Evolutionary conservation across 2,113 vertebrate genomes (phyloP), one percentile per base, ranked within the genome.

Genomic region (Chaenogobius annularis): DNA sequence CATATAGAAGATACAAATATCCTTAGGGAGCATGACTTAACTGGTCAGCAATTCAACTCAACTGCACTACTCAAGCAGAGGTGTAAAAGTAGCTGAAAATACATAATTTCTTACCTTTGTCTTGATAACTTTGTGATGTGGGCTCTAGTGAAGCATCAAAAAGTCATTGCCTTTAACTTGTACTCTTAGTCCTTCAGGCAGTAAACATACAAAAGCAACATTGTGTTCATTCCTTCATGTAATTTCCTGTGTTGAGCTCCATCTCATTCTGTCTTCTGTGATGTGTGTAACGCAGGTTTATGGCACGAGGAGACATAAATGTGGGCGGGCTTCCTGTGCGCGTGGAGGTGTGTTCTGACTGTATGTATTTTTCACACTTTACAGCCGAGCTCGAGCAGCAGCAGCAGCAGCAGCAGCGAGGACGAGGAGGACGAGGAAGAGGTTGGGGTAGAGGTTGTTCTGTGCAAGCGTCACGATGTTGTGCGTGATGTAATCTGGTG

Each of bases 91-190:
- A 40, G 0, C 37, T 12, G 0, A 58, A 4, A 50, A 17, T 20
- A 15, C n/a, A 3, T 13, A 0, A 10, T 6, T 2, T 55, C 91
- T 92, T 82, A 94, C 92, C 91, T 90, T 90, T 90, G 46, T 74
- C 46, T 26, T 73, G 40, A 9, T 40, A 40, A 40, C 8, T 40
- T 40, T 40, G 37, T 40, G 37, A 9, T 9, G 37, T 40, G 5
- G 37, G 3, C 6, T 40, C 37, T 3, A 40, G 5, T 40, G 37
- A 40, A 7, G 37, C 37, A 40, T 64, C 10, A 67, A 66, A 68
- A 59, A 26, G 46, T 47, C 54, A 22, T 7, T 35, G 26, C 48
- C 64, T 72, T 31, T 66, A 15, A n/a, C 54, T 77, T 55, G 50
- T 26, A 1, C 26, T 31, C 26, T 31, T 4, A 31, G 26, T 31